Evolutionary conservation across 2,113 vertebrate genomes (phyloP).

Genomic region (Anas platyrhynchos): DNA sequence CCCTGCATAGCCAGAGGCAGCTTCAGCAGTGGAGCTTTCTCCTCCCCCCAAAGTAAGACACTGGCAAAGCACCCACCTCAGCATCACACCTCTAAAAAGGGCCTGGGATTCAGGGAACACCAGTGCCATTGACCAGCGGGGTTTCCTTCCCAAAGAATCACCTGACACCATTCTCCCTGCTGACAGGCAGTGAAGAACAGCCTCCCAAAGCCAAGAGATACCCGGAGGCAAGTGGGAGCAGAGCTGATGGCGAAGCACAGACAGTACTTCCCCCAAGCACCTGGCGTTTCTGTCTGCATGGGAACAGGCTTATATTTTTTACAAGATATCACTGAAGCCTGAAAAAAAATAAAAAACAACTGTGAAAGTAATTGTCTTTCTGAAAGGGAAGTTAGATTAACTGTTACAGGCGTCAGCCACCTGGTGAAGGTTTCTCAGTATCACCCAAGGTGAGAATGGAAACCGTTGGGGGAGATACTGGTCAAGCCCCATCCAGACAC

Average conservation of each 20-base stretch:
- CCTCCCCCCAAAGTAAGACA: not conserved
- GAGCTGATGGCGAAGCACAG: not conserved
- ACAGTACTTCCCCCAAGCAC: not conserved
- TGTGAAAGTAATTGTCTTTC: slow-evolving; percentile 39
- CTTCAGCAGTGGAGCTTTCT: not conserved
- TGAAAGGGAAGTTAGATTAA: slow-evolving; percentile 50
- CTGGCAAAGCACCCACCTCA: slow-evolving; percentile 13
- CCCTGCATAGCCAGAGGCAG: not conserved
- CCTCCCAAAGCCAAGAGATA: not conserved
- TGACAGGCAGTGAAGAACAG: not conserved
- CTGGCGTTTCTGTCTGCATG: not conserved
- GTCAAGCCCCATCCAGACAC: not conserved
- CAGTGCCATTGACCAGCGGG: not conserved
- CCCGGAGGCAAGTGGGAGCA: not conserved
- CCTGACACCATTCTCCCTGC: not conserved
- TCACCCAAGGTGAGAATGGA: slow-evolving; percentile 57
- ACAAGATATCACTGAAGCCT: slow-evolving; percentile 25
- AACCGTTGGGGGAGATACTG: slow-evolving; percentile 32
- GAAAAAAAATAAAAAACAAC: not conserved
- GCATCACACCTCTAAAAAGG: not conserved
- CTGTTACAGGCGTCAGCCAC: slow-evolving; percentile 33
- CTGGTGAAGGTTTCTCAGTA: slow-evolving; percentile 59
- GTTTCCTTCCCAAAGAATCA: not conserved
- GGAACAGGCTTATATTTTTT: slow-evolving; percentile 16
- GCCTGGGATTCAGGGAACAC: not conserved